Evolutionary conservation across 2,888 invertebrate species (phyloP).

Genomic region (Eumacrocentrus americanus): DNA sequence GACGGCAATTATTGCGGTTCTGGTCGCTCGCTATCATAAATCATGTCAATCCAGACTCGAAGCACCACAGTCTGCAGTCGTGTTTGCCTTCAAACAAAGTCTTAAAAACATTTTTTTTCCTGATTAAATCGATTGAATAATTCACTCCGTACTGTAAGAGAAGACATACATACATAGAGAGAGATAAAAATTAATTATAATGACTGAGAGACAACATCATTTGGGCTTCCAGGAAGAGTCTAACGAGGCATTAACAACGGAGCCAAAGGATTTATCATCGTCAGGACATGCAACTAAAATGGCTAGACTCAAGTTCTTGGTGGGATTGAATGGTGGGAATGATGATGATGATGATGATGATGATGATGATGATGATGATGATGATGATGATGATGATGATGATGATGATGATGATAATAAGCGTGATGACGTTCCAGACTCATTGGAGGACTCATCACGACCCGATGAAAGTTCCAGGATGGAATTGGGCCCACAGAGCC

Average conservation of each 20-base stretch:
- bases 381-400: too few species aligned
- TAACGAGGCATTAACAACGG: constrained; percentile 6
- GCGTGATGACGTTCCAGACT: too few species aligned
- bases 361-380: too few species aligned
- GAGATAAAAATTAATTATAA: background rate
- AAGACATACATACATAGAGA: too few species aligned
- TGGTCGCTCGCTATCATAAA: constrained; percentile 49
- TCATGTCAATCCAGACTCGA: constrained; percentile 36
- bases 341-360: too few species aligned
- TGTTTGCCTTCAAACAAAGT: constrained; percentile 2
- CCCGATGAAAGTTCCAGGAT: background rate
- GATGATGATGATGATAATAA: too few species aligned
- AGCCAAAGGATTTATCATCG: too few species aligned
- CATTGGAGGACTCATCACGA: too few species aligned
- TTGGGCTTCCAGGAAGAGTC: constrained; percentile 12
- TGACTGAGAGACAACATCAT: background rate
- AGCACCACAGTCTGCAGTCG: background rate
- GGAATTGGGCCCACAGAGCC: too few species aligned
- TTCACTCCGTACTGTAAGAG: too few species aligned
- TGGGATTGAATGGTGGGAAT: constrained; percentile 14
- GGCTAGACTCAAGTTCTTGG: constrained; percentile 16
- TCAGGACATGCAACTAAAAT: constrained; percentile 6
- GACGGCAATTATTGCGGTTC: constrained; percentile 26
- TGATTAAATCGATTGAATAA: background rate
- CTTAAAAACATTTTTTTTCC: background rate